Evolutionary conservation across 64 coral and sea anemone genomes (phyloP), one percentile per base, ranked within the genome.

Genomic region (Montipora sp.): DNA sequence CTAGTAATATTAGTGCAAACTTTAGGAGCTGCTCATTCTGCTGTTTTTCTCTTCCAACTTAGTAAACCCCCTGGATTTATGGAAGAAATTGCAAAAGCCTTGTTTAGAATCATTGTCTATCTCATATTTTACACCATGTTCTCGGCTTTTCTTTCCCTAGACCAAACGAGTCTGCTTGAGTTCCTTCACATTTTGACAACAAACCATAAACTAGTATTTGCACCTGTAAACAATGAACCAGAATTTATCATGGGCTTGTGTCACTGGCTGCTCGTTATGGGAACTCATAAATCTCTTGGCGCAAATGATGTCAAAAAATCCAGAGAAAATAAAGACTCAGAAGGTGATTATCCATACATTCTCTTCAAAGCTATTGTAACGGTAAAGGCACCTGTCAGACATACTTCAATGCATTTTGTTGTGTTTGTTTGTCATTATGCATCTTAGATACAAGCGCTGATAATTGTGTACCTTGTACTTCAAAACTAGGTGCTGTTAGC

Each of bases 241-340:
- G 94, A 98, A 14, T 98, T 98, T 81, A 98, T 94, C 45, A 94
- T 91, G 24, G 91, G 94, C 3, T 55, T 98, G 24, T 98, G 96
- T 73, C 94, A 98, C 36, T 95, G 94, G 91, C 83, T 98, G 45
- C 94, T 98, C 47, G 94, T 98, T 5, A 96, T 98, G 94, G 96
- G 94, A 24, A 98, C 91, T 24, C 83, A 95, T 48, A 92, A 80
- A 11, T 84, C 85, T 51, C 51, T 78, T 60, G 58, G 83, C 7
- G 61, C 66, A 7, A 75, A 50, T 45, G 80, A 65, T 6, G 72
- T 18, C 43, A 83, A 14, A 3, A 80, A 88, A 48, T 14, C 16
- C 10, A 74, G 75, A 3, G 80, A 22, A 74, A 59, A 75, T 1
- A 74, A 65, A 18, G 65, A 16, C 22, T 83, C 80, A 3, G 80